Evolutionary conservation across 2,797 vertebrate species (phyloP), one percentile per base, ranked within the genome.

Genomic region (Cossypha dichroa): DNA sequence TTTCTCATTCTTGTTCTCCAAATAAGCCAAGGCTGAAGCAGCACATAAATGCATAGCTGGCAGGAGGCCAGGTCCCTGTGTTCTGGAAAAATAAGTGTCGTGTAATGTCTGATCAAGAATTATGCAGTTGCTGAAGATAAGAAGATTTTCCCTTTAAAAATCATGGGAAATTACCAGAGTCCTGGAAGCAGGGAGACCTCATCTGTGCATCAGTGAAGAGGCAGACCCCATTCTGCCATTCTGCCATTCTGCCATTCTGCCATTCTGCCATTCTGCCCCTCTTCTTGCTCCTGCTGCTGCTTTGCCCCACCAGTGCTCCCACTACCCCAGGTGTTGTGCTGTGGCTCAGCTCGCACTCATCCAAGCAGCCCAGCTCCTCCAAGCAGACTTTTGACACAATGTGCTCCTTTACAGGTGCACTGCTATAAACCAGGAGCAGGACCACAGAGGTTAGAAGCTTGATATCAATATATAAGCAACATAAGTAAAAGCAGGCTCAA

Each of bases 61-160:
- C 83, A 94, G 70, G 29, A 72, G 19, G 67, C 80, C 94, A 93
- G 31, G 54, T 85, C 51, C n/a, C 76, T 52, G 19, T 33, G 34
- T 34, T 81, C 89, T 92, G 67, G 43, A 83, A 90, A 91, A 88
- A 91, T n/a, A 91, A 80, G 60, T 67, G 54, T 55, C 70, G 20
- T 72, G 56, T 69, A 93, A 79, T 48, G 17, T 64, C 69, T 85
- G 81, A 83, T 45, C 60, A 74, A 90, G 80, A 92, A 82, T 89
- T 83, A 88, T 34, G 26, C 49, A 82, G 70, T 83, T 73, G 28
- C 13, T 83, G 70, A 85, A 93, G 89, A 88, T 33, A 83, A 84
- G 45, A 72, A 52, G 16, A 80, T 58, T 88, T 88, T 64, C 26
- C 10, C 28, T 34, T 81, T 48, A 49, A 91, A 93, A 93, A 49